A percentile compares a stretch with the other conserved stretches of the same genome.
phyloP scores from a whole-genome alignment of 37 sponge, comb jelly and placozoan species.

The Haliclona indistincta region DNA sequence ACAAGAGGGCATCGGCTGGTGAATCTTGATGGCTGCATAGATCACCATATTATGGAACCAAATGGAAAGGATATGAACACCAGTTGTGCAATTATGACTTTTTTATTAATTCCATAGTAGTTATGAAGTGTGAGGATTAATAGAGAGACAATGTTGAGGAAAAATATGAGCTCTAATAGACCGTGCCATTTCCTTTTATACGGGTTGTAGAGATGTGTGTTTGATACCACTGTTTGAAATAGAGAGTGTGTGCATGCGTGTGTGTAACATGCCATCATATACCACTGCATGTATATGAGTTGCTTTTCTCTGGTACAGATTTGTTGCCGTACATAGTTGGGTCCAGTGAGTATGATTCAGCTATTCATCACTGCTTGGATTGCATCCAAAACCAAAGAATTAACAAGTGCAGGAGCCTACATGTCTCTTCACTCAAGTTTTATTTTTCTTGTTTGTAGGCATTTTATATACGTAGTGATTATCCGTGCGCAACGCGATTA shows the following conservation, averaged over 20 bases:
- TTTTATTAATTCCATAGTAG: too few species aligned
- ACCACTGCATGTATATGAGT: background rate
- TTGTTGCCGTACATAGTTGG: slow-evolving; percentile 63
- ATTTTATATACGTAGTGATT: slow-evolving; percentile 61
- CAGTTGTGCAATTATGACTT: too few species aligned
- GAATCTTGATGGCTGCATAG: too few species aligned
- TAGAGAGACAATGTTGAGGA: too few species aligned
- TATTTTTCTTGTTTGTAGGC: slow-evolving; percentile 27
- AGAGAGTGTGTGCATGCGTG: background rate
- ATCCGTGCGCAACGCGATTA: too few species aligned
- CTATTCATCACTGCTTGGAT: slow-evolving; percentile 57
- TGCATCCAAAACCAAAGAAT: slow-evolving; percentile 64
- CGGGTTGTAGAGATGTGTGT: too few species aligned
- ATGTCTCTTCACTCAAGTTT: background rate
- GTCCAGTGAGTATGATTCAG: slow-evolving; percentile 21
- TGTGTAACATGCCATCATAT: background rate
- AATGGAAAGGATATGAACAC: too few species aligned
- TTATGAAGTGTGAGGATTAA: too few species aligned
- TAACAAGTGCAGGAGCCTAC: slow-evolving; percentile 40
- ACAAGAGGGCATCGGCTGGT: too few species aligned
- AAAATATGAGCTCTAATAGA: too few species aligned
- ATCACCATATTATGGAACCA: too few species aligned
- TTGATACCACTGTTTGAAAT: slow-evolving; percentile 2
- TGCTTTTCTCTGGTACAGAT: slow-evolving; percentile 34
- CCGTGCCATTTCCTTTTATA: too few species aligned